Conservation (phyloP, 2,113 vertebrate genomes). For the Hyperopisus bebe region DNA sequence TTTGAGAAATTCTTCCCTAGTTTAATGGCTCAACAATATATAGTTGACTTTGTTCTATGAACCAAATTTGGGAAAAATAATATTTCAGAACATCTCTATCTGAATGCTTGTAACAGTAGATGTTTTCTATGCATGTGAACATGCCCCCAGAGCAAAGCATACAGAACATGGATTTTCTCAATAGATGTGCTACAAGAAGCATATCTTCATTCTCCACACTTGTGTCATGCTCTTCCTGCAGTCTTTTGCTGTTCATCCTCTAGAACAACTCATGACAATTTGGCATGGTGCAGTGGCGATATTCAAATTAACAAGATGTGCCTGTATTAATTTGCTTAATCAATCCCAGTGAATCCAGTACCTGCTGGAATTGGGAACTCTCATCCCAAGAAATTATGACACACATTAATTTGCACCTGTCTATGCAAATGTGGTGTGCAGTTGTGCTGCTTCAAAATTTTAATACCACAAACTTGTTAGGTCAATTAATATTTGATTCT, state of each 20-base stretch:
- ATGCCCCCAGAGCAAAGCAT: not conserved
- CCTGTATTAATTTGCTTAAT: not conserved
- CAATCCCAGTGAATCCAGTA: not conserved
- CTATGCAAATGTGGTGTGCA: not conserved
- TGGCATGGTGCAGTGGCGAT: not conserved
- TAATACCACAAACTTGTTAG: not conserved
- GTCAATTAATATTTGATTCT: not conserved
- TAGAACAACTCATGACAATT: not conserved
- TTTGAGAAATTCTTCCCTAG: not conserved
- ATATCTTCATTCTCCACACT: not conserved
- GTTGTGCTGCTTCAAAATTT: not conserved
- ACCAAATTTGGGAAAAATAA: not conserved
- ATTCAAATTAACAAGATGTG: not conserved
- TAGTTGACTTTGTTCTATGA: not conserved
- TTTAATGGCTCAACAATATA: not conserved
- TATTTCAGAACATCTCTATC: not conserved
- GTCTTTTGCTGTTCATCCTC: not conserved
- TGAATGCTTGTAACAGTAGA: not conserved
- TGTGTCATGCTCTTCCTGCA: not conserved
- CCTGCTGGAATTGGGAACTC: not conserved
- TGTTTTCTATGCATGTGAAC: not conserved
- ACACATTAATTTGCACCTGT: not conserved
- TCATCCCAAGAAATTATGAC: not conserved
- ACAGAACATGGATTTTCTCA: not conserved
- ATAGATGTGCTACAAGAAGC: not conserved